Evolutionary conservation across 1,140 invertebrate species (phyloP), one percentile per base, ranked within the genome.

Genomic region (Chrysopa pallens): DNA sequence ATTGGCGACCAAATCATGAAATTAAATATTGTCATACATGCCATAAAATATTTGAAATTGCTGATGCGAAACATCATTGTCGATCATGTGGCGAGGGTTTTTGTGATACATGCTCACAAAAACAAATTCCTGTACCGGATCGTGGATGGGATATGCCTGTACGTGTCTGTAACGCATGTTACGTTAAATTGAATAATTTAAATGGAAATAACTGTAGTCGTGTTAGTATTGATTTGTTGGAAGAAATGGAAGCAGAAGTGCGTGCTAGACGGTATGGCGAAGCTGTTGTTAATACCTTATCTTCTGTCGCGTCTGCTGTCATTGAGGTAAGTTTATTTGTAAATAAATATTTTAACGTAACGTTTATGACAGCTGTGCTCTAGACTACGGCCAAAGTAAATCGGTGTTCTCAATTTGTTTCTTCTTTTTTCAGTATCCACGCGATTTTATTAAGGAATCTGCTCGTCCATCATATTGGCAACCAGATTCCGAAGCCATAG

Each of bases 401-500:
- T n/a, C n/a, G n/a, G n/a, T n/a, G n/a, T n/a, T n/a, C n/a, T n/a
- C n/a, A n/a, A n/a, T n/a, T n/a, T n/a, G n/a, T n/a, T n/a, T n/a
- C n/a, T n/a, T n/a, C n/a, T n/a, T 23, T 23, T 23, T 23, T 23
- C 54, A 57, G 47, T 64, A 52, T 50, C 59, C 64, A 9, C 63
- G 60, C 51, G 59, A 55, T 56, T 62, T 84, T 13, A 75, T 87
- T 15, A 87, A 87, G 58, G 81, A 85, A 48, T 72, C 73, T 1
- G 81, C 76, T n/a, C 62, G 82, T 36, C 84, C 84, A 4, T 62
- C 70, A 1, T 89, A 89, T 55, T 89, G 84, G 84, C 70, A 79
- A 28, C 80, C 83, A 0, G 84, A 89, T 59, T 68, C 69, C 1
- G 69, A 82, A 50, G 70, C 80, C 11, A 67, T 60, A 5, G 57